phyloP scores from a whole-genome alignment of 2,113 vertebrate genomes.

The Chauna torquata region DNA sequence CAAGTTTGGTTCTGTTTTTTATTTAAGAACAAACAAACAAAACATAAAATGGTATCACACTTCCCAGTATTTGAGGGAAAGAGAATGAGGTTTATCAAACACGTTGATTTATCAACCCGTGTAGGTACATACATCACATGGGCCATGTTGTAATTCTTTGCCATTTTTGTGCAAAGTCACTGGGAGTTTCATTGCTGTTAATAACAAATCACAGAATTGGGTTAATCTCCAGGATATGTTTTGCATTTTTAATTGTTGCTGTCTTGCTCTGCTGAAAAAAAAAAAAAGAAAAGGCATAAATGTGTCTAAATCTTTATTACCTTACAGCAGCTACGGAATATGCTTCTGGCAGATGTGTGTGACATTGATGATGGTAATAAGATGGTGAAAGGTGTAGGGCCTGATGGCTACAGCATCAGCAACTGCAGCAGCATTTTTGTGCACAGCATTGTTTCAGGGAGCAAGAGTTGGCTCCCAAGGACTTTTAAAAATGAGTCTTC shows the following conservation, averaged over 20 bases:
- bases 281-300: neutral
- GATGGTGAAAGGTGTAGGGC: neutral
- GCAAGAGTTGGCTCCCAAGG: neutral
- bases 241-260: neutral
- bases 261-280: neutral
- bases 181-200: neutral
- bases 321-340: neutral
- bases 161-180: neutral
- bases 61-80: neutral
- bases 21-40: neutral
- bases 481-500: no score
- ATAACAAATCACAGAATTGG: neutral
- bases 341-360: neutral
- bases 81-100: neutral
- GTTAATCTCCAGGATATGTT: neutral
- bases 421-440: neutral
- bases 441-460: neutral
- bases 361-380: neutral
- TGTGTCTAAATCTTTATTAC: neutral
- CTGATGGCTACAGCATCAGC: no score
- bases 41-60: neutral
- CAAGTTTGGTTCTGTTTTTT: neutral
- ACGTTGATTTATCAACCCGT: neutral
- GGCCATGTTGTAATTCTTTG: neutral
- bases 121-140: no score